These are phyloP conservation scores for Sclerurus mexicanus DNA, from an alignment of 2,113 vertebrate genomes.

Conservation along the genomic window DNA sequence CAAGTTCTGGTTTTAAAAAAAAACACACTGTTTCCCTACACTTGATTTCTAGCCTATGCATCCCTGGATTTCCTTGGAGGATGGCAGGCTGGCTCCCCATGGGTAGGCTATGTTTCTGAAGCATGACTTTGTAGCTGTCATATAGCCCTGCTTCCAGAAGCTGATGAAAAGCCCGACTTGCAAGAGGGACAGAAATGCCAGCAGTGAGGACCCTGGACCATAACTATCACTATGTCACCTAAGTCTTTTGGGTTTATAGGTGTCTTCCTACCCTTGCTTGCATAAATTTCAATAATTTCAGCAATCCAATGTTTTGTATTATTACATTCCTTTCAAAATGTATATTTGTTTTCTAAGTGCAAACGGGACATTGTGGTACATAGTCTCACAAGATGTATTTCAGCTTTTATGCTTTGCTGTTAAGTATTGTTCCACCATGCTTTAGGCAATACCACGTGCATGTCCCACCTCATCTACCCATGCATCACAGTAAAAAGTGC, in stretches of 20 bases:
- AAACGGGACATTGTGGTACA: not conserved
- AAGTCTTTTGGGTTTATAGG: not conserved
- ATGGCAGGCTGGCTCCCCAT: not conserved
- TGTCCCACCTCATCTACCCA: not conserved
- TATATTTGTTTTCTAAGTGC: not conserved
- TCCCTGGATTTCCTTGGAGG: not conserved
- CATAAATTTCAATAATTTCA: not conserved
- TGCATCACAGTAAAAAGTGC: not conserved
- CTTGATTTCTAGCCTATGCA: not conserved
- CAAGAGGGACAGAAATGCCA: not conserved
- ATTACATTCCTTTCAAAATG: not conserved
- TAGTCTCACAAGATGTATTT: not conserved
- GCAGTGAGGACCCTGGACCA: not conserved
- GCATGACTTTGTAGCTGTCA: not conserved
- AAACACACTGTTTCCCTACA: not conserved
- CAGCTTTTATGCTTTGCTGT: not conserved
- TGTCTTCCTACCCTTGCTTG: not conserved
- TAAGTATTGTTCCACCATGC: not conserved
- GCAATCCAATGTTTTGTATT: not conserved
- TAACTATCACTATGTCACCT: not conserved
- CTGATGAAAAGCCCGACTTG: not conserved
- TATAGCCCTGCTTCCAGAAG: not conserved
- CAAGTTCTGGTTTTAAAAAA: not conserved
- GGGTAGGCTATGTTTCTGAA: not conserved
- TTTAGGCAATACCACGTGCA: not conserved